phyloP scores from a whole-genome alignment of 2,113 vertebrate genomes.

The Vombatus ursinus region DNA sequence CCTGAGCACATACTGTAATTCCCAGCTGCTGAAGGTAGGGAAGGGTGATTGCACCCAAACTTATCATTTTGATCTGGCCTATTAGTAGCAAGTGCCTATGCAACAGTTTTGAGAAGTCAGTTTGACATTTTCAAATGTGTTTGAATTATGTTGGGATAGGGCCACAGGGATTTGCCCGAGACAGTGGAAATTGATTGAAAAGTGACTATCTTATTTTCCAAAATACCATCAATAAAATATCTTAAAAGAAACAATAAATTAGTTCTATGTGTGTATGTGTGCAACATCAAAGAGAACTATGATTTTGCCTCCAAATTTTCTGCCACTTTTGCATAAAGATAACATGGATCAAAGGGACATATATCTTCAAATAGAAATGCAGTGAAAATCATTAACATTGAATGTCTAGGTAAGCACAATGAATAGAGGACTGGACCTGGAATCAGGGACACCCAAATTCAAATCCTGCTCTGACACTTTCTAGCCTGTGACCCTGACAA shows the following conservation, averaged over 20 bases:
- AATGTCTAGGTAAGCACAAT: too few species aligned
- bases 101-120: neutral
- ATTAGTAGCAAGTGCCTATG: neutral
- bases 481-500: too few species aligned
- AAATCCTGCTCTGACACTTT: too few species aligned
- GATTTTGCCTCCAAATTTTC: neutral
- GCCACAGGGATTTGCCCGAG: neutral
- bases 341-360: neutral
- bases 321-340: neutral
- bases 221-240: neutral
- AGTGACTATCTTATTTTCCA: neutral
- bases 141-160: neutral
- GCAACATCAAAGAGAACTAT: neutral
- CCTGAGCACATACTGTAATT: neutral
- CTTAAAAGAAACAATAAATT: neutral
- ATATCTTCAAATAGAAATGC: too few species aligned
- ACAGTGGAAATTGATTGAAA: neutral
- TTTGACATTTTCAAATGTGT: neutral
- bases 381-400: too few species aligned
- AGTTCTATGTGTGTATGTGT: neutral
- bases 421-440: too few species aligned
- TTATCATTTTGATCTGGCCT: neutral
- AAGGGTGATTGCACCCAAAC: neutral
- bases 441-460: too few species aligned
- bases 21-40: neutral